Evolutionary conservation across 2,888 invertebrate species (phyloP).

Genomic region (Neoascia interrupta): DNA sequence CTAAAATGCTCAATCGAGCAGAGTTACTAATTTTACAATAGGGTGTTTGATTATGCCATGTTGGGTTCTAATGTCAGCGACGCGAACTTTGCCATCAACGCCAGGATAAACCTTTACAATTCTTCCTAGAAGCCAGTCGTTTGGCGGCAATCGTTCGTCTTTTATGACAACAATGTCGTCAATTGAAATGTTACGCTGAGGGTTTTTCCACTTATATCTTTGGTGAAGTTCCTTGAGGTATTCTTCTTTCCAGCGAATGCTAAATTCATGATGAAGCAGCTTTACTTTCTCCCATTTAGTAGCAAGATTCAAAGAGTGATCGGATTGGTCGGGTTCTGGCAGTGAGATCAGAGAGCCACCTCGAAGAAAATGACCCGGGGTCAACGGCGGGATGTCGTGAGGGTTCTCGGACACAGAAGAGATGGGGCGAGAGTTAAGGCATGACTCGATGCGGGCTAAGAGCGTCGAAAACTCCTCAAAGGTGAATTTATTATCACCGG

Average conservation of each 20-base stretch:
- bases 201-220: not conserved
- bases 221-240: not conserved
- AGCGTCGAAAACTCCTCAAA: not conserved
- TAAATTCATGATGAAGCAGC: not conserved
- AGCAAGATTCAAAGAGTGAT: not conserved
- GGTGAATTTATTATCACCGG: not conserved
- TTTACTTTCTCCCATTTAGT: not conserved
- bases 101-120: constrained; percentile 6
- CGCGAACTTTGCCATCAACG: constrained; percentile 5
- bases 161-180: not conserved
- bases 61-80: not conserved
- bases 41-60: constrained; percentile 7
- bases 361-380: not conserved
- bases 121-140: constrained; percentile 1
- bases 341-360: not conserved
- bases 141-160: not conserved
- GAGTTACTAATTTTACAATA: too few species aligned
- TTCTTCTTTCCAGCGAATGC: not conserved
- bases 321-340: not conserved
- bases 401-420: not conserved
- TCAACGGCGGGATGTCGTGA: not conserved
- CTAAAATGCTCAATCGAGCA: too few species aligned
- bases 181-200: not conserved
- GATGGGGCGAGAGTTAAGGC: not conserved
- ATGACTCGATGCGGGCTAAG: not conserved